Conservation (phyloP, 2,888 invertebrate species). For the Tinea semifulvella region DNA sequence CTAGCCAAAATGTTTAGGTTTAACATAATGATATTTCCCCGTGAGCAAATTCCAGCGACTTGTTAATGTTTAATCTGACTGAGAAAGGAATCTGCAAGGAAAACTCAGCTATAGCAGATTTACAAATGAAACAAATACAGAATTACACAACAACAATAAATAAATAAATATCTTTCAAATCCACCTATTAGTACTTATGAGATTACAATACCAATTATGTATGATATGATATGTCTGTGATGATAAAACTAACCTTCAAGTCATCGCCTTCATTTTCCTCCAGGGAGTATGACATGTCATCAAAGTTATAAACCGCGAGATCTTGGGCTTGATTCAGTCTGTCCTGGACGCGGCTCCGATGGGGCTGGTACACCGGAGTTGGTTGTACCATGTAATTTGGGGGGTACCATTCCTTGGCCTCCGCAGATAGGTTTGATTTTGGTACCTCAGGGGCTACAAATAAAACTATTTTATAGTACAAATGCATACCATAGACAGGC, state of each 20-base stretch:
- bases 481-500: too few species aligned
- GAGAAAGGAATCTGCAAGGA: too few species aligned
- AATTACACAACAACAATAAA: too few species aligned
- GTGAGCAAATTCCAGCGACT: too few species aligned
- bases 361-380: constrained; percentile 31
- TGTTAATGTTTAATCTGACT: too few species aligned
- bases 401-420: constrained; percentile 70
- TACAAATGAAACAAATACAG: too few species aligned
- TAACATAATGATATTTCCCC: too few species aligned
- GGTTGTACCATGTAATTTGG: constrained; percentile 52
- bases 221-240: constrained; percentile 18
- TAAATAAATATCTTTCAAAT: too few species aligned
- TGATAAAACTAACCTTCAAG: constrained; percentile 33
- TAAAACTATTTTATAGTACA: background rate
- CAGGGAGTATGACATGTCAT: constrained; percentile 49
- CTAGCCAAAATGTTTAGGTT: too few species aligned
- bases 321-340: constrained; percentile 57
- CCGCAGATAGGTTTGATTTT: constrained; percentile 60
- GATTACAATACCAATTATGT: too few species aligned
- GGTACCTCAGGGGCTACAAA: constrained; percentile 30
- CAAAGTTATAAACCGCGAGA: constrained; percentile 44
- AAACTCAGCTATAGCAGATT: too few species aligned
- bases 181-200: too few species aligned
- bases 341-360: constrained; percentile 53
- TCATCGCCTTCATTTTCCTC: constrained; percentile 54